A percentile compares a stretch with the other conserved stretches of the same genome.
phyloP scores from a whole-genome alignment of 35 echinoderm and acorn worm genomes.

The Acanthaster planci region DNA sequence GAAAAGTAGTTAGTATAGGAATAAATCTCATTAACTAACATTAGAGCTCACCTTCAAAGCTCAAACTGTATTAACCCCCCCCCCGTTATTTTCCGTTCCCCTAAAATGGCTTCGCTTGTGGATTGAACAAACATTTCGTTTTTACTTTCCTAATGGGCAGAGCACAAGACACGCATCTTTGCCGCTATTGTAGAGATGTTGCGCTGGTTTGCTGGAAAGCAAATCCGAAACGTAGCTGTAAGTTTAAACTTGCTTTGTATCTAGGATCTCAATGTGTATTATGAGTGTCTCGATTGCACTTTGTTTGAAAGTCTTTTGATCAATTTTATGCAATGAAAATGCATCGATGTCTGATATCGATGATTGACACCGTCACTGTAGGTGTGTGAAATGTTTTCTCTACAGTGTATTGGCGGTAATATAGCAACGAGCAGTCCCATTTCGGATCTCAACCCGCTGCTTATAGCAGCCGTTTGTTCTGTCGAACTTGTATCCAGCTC shows the following conservation, averaged over 20 bases:
- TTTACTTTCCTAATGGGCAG: slow-evolving; percentile 61
- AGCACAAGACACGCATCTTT: slow-evolving; percentile 60
- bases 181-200: slow-evolving; percentile 83
- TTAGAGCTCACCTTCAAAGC: too few relatives aligned
- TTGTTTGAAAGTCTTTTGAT: too few relatives aligned
- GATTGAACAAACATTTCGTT: too few relatives aligned
- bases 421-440: slow-evolving; percentile 73
- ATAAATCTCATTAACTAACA: too few relatives aligned
- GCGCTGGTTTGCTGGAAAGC: slow-evolving; percentile 87
- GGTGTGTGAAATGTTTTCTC: background rate
- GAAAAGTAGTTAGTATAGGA: too few relatives aligned
- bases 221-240: slow-evolving; percentile 94
- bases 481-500: slow-evolving; percentile 31
- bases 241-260: slow-evolving; percentile 33
- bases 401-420: slow-evolving; percentile 71
- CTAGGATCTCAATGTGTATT: too few relatives aligned
- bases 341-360: too few relatives aligned
- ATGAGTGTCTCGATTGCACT: too few relatives aligned
- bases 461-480: slow-evolving; percentile 53
- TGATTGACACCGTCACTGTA: background rate
- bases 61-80: too few relatives aligned
- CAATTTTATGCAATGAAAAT: too few relatives aligned
- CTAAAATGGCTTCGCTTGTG: too few relatives aligned
- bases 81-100: too few relatives aligned
- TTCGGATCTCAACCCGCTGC: slow-evolving; percentile 69